Evolutionary conservation across 2,113 vertebrate species (phyloP).

Genomic region (Stercorarius parasiticus): DNA sequence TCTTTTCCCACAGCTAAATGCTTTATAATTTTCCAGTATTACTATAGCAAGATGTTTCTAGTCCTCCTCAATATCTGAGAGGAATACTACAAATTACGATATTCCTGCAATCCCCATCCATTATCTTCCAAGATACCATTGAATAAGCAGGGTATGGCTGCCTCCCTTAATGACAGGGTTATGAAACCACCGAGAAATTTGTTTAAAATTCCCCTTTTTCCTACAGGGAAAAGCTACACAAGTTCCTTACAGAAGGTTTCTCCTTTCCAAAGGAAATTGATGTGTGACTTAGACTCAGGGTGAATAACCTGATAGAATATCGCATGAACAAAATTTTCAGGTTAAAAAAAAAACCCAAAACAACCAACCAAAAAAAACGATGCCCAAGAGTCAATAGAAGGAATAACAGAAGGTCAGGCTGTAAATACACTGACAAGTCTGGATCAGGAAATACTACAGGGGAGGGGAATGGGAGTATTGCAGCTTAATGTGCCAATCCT

Average conservation of each 20-base stretch:
- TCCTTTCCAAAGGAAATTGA: background rate
- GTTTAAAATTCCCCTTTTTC: background rate
- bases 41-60: background rate
- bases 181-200: background rate
- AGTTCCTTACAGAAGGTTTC: background rate
- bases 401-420: slow-evolving; percentile 3
- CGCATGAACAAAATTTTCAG: background rate
- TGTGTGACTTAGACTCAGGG: background rate
- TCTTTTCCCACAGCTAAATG: background rate
- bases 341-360: background rate
- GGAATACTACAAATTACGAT: background rate
- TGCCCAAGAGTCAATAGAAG: background rate
- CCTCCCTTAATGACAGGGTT: background rate
- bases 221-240: background rate
- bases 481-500: slow-evolving; percentile 15
- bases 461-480: slow-evolving; percentile 27
- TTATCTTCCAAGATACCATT: background rate
- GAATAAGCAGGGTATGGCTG: background rate
- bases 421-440: background rate
- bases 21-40: background rate
- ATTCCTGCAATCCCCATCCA: background rate
- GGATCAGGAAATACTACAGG: slow-evolving; percentile 21
- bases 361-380: accelerated
- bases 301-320: background rate
- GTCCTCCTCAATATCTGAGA: background rate